A percentile compares a stretch with the other conserved stretches of the same genome.
These are phyloP conservation scores for Lutraria rhynchaena DNA, from an alignment of 1,140 invertebrate species.

Conservation along the genomic window DNA sequence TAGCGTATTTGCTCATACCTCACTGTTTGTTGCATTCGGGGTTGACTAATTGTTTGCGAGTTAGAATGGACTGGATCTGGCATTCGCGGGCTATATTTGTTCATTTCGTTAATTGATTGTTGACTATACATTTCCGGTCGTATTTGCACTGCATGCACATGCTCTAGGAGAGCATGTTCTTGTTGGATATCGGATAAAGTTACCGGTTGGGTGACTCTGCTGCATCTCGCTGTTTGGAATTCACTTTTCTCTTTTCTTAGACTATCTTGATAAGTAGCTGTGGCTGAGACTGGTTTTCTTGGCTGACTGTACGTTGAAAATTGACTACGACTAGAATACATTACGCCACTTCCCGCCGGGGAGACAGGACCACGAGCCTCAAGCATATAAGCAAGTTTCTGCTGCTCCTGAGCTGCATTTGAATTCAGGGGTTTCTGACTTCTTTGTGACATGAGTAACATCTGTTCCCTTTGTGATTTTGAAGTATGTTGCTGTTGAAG, in stretches of 20 bases:
- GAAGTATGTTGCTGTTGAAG: no score
- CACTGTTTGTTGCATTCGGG: slow-evolving; percentile 7
- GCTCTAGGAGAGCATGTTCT: slow-evolving; percentile 35
- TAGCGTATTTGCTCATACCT: slow-evolving; percentile 1
- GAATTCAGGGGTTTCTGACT: neutral
- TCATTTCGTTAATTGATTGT: neutral
- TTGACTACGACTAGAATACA: neutral
- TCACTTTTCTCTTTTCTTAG: slow-evolving; percentile 15
- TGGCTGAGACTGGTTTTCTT: neutral
- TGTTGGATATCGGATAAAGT: slow-evolving; percentile 32
- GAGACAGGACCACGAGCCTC: neutral
- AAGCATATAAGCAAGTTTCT: slow-evolving; percentile 32
- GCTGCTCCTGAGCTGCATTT: neutral
- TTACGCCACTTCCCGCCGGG: neutral
- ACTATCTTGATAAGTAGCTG: slow-evolving; percentile 13
- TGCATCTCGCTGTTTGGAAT: neutral
- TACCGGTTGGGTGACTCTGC: slow-evolving; percentile 27
- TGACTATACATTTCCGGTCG: slow-evolving; percentile 4
- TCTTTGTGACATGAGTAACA: neutral
- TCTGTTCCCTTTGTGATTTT: slow-evolving; percentile 21
- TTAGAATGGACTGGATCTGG: neutral
- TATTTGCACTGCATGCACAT: slow-evolving; percentile 19
- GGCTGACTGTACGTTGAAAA: neutral
- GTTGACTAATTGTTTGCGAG: slow-evolving; percentile 3
- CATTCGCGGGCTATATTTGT: neutral